phyloP scores from a whole-genome alignment of 2,888 invertebrate genomes.

The Brachyptera putata region DNA sequence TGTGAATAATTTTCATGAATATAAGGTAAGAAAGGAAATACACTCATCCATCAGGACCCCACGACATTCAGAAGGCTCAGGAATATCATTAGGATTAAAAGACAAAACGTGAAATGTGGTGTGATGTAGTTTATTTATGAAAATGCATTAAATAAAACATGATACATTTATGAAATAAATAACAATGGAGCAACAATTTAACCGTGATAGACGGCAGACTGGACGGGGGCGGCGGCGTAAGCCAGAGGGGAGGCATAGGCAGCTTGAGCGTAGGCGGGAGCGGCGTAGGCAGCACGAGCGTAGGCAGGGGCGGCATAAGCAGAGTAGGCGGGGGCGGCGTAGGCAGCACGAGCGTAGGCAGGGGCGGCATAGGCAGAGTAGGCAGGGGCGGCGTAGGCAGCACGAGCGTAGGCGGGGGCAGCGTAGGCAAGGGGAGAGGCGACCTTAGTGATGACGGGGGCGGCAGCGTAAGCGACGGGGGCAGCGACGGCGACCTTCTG shows the following conservation, averaged over 20 bases:
- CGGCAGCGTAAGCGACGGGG: constrained; percentile 43
- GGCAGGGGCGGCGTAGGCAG: constrained; percentile 21
- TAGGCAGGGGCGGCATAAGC: background rate
- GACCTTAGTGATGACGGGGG: constrained; percentile 29
- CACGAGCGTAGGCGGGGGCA: constrained; percentile 21
- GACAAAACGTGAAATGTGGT: no score
- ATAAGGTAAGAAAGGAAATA: no score
- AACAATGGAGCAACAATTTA: background rate
- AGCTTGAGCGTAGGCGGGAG: no score
- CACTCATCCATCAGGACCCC: no score
- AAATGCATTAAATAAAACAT: background rate
- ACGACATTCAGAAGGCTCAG: no score
- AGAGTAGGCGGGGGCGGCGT: constrained; percentile 13
- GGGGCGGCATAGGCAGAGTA: constrained; percentile 15
- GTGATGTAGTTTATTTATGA: background rate
- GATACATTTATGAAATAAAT: background rate
- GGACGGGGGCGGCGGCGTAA: background rate
- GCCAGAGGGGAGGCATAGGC: constrained; percentile 7
- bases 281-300: no score
- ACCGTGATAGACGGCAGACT: background rate
- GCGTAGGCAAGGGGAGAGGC: background rate
- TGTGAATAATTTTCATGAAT: no score
- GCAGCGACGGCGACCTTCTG: constrained; percentile 40
- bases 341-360: constrained; percentile 15
- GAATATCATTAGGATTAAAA: no score